These are phyloP conservation scores for Struthio camelus DNA, from an alignment of 2,113 vertebrate species.

Conservation along the genomic window DNA sequence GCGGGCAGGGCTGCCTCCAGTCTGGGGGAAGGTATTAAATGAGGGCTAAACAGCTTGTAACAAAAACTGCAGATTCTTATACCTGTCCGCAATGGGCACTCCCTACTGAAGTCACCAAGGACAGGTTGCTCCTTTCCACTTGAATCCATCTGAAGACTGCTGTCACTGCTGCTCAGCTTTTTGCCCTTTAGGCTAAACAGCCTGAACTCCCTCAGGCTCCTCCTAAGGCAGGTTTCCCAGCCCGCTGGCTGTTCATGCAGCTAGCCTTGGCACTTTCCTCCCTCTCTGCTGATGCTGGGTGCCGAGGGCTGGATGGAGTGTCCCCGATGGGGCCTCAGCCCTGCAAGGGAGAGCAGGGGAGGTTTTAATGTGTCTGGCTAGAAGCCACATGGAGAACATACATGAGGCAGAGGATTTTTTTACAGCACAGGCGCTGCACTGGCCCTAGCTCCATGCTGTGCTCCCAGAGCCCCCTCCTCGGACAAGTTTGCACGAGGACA, in stretches of 20 bases:
- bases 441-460: neutral
- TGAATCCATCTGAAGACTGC: fast-evolving
- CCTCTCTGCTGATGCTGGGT: neutral
- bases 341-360: neutral
- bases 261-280: neutral
- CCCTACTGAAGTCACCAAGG: fast-evolving
- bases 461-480: fast-evolving
- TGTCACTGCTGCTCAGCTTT: neutral
- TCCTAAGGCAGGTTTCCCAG: neutral
- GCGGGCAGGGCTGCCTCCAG: fast-evolving
- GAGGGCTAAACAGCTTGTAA: neutral
- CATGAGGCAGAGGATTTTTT: neutral
- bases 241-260: neutral
- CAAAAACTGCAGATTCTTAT: neutral
- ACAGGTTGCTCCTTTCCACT: neutral
- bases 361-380: neutral
- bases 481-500: neutral
- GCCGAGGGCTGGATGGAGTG: neutral
- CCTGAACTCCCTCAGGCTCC: neutral
- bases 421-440: neutral
- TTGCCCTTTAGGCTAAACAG: neutral
- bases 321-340: neutral
- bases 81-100: neutral
- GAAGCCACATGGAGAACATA: neutral
- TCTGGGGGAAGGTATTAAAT: fast-evolving